Conservation (phyloP, 2,113 vertebrate genomes). For the Forbesichthys agassizii region DNA sequence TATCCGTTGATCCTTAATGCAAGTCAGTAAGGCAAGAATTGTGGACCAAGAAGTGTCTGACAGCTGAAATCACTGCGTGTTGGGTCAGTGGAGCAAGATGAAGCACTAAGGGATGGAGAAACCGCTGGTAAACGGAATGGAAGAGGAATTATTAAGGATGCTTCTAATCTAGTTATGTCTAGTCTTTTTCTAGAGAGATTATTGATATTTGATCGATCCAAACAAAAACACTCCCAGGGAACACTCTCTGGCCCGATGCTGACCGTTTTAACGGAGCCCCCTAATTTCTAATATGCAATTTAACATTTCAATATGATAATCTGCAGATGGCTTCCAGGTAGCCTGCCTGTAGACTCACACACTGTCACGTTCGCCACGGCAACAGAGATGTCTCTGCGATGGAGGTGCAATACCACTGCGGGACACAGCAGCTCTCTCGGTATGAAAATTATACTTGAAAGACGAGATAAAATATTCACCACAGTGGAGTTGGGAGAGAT, state of each 20-base stretch:
- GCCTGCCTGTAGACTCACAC: constrained; percentile 27
- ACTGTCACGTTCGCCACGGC: constrained; percentile 26
- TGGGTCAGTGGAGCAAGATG: constrained; percentile 33
- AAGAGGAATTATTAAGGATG: constrained; percentile 30
- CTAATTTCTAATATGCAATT: constrained; percentile 29
- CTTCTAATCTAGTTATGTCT: not conserved
- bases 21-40: constrained; percentile 49
- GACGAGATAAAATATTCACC: constrained; percentile 62
- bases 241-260: constrained; percentile 40
- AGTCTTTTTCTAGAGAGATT: no score
- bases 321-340: constrained; percentile 32
- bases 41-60: constrained; percentile 52
- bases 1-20: constrained; percentile 47
- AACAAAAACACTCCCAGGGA: constrained; percentile 13
- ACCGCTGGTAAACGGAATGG: not conserved
- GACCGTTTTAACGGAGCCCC: constrained; percentile 40
- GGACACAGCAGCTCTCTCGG: constrained; percentile 33
- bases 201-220: no score
- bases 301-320: constrained; percentile 8
- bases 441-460: constrained; percentile 65
- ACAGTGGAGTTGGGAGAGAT: constrained; percentile 49
- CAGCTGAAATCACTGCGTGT: constrained; percentile 54
- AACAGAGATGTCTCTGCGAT: constrained; percentile 40
- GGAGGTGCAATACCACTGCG: constrained; percentile 22
- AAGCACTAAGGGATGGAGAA: not conserved